phyloP scores from a whole-genome alignment of 2,888 invertebrate genomes.

The Xiphydria camelus region DNA sequence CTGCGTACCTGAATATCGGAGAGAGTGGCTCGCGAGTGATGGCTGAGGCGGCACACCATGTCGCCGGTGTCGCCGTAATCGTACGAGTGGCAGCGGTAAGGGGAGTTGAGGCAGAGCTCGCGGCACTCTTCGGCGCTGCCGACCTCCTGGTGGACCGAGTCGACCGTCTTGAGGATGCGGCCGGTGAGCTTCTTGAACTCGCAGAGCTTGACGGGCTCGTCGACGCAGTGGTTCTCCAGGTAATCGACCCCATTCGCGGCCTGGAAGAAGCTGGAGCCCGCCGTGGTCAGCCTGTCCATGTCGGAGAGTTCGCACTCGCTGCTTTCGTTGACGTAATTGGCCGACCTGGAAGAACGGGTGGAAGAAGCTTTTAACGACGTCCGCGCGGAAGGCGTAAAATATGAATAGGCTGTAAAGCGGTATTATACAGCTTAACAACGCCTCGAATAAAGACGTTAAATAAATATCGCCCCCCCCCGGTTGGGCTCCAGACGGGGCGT shows the following conservation, averaged over 20 bases:
- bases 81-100: slow-evolving; percentile 87
- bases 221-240: slow-evolving; percentile 90
- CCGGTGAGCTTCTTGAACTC: slow-evolving; percentile 90
- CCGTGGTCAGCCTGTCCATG: slow-evolving; percentile 89
- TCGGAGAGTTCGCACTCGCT: slow-evolving; percentile 86
- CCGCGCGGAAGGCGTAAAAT: too few species aligned
- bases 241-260: slow-evolving; percentile 69
- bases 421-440: too few species aligned
- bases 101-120: slow-evolving; percentile 85
- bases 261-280: slow-evolving; percentile 79
- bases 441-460: too few species aligned
- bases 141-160: slow-evolving; percentile 89
- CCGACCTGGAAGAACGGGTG: slow-evolving; percentile 77
- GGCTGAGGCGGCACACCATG: slow-evolving; percentile 89
- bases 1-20: slow-evolving; percentile 78
- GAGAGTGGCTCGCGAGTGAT: slow-evolving; percentile 86
- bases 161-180: slow-evolving; percentile 89
- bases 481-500: too few species aligned
- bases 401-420: too few species aligned
- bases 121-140: slow-evolving; percentile 85
- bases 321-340: slow-evolving; percentile 84
- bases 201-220: slow-evolving; percentile 91
- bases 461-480: too few species aligned
- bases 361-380: too few species aligned
- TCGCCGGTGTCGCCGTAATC: slow-evolving; percentile 93